Conservation (phyloP, 2,888 invertebrate species). For the Falcaria lacertinaria region DNA sequence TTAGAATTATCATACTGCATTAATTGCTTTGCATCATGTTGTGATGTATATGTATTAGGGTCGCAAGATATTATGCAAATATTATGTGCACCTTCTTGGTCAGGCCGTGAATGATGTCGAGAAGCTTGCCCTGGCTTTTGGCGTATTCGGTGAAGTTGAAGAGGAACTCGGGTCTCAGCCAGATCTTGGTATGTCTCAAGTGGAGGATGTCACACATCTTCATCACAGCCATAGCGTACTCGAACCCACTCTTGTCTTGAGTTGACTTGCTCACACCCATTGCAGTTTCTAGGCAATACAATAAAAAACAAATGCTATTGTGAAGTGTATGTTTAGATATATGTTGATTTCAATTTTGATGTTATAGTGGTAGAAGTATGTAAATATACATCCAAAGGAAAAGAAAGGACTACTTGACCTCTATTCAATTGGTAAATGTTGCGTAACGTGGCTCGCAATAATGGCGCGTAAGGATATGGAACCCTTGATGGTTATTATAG, state of each 20-base stretch:
- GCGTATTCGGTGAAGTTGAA: conserved; percentile 88
- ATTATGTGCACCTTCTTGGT: conserved; percentile 83
- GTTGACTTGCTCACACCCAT: conserved; percentile 93
- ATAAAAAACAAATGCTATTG: too few species aligned
- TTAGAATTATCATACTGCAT: not conserved
- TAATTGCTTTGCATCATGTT: not conserved
- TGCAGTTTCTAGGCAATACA: conserved; percentile 83
- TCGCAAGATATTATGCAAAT: conserved; percentile 10
- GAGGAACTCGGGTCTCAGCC: conserved; percentile 87
- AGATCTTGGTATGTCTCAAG: conserved; percentile 88
- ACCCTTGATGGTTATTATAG: conserved; percentile 56
- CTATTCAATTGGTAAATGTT: conserved; percentile 44
- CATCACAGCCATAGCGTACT: conserved; percentile 94
- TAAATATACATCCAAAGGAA: conserved; percentile 5
- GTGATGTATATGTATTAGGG: not conserved
- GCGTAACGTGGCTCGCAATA: conserved; percentile 46
- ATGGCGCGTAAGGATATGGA: conserved; percentile 31
- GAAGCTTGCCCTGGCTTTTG: conserved; percentile 85
- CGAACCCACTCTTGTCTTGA: conserved; percentile 89
- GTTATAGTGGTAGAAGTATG: not conserved
- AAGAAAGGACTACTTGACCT: conserved; percentile 48
- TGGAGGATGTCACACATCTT: conserved; percentile 93
- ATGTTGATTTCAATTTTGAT: not conserved
- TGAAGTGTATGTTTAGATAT: not conserved
- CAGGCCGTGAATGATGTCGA: conserved; percentile 88